These are phyloP conservation scores for Scaptomyza pallida DNA, from an alignment of 1,140 invertebrate species.

Conservation along the genomic window DNA sequence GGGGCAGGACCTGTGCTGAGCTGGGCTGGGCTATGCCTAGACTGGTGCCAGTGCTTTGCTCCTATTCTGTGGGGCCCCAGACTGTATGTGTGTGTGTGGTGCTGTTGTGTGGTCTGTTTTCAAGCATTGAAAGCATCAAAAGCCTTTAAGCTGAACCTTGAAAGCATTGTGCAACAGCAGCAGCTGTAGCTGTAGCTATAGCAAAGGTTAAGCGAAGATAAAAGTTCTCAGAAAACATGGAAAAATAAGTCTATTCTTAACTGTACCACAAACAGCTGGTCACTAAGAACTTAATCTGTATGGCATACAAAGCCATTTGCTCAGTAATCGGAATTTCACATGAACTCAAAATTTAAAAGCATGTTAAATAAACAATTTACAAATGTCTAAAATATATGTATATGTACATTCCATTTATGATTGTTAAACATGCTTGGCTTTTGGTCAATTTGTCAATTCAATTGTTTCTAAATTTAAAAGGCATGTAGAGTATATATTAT, in stretches of 20 bases:
- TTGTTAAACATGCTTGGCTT: too few species aligned
- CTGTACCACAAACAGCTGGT: background rate
- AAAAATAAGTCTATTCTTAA: constrained; percentile 3
- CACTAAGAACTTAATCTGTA: constrained; percentile 2
- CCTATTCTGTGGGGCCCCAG: background rate
- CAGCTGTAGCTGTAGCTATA: background rate
- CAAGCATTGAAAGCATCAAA: background rate
- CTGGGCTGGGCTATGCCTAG: constrained; percentile 16
- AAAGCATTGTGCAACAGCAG: background rate
- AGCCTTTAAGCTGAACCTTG: constrained; percentile 8
- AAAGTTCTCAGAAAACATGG: constrained; percentile 1
- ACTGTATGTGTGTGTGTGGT: constrained; percentile 20
- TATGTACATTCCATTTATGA: too few species aligned
- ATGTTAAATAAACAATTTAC: background rate
- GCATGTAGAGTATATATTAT: background rate
- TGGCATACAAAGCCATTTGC: background rate
- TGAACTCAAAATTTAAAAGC: background rate
- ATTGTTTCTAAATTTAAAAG: background rate
- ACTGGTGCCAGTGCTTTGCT: constrained; percentile 13
- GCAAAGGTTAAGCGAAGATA: background rate
- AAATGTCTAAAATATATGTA: background rate
- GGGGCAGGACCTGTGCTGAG: constrained; percentile 7
- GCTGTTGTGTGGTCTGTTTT: constrained; percentile 23
- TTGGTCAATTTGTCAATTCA: too few species aligned
- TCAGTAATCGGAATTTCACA: background rate